These are phyloP conservation scores for Nomada ferruginata DNA, from an alignment of 2,888 invertebrate genomes.

Conservation along the genomic window DNA sequence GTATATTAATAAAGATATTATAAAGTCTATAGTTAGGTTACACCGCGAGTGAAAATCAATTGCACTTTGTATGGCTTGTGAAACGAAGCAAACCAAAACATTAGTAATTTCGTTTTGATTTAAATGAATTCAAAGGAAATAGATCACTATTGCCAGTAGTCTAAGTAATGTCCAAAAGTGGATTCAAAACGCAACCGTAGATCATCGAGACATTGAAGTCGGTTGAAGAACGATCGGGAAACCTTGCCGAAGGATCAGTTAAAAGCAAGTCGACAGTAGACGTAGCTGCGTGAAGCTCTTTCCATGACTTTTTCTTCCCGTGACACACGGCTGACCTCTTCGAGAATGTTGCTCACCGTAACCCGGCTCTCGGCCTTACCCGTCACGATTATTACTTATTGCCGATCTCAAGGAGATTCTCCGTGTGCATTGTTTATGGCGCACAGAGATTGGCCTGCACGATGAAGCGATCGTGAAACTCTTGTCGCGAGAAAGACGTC, in stretches of 20 bases:
- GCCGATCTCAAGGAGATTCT: conserved; percentile 73
- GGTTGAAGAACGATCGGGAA: conserved; percentile 3
- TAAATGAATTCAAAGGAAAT: too few relatives aligned
- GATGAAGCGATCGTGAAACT: conserved; percentile 69
- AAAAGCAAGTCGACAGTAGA: conserved; percentile 16
- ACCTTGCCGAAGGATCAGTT: background rate
- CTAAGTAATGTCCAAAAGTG: too few relatives aligned
- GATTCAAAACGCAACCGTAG: too few relatives aligned
- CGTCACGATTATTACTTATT: conserved; percentile 73
- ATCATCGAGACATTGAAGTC: background rate
- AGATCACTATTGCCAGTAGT: too few relatives aligned
- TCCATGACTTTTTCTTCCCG: conserved; percentile 68
- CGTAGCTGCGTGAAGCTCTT: conserved; percentile 37
- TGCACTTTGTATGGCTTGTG: too few relatives aligned
- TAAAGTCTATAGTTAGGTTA: background rate
- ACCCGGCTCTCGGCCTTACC: conserved; percentile 64
- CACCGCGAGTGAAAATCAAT: too few relatives aligned
- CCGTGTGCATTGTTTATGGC: conserved; percentile 70
- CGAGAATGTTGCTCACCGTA: conserved; percentile 70
- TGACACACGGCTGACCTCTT: conserved; percentile 70
- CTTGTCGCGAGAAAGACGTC: conserved; percentile 62
- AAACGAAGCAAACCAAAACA: too few relatives aligned
- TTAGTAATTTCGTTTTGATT: too few relatives aligned
- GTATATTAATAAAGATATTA: background rate
- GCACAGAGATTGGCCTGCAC: conserved; percentile 54